Base-by-base conservation (phyloP, 2,888 invertebrate genomes). In the Trypoxylon attenuatum region DNA sequence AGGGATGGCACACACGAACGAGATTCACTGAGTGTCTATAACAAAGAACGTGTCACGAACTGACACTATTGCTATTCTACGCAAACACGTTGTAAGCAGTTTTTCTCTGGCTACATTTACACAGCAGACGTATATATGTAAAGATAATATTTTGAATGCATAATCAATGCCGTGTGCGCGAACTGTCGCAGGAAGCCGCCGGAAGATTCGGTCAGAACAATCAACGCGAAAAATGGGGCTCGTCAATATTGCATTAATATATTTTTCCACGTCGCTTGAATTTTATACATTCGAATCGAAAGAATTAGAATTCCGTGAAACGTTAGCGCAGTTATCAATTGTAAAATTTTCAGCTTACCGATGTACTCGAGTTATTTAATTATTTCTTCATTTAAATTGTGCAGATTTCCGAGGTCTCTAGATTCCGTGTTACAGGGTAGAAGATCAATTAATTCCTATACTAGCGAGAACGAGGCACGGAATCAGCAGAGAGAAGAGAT, bases 101-200 rank as follows among this genome's bases (percentile, higher is more conserved):
- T 56, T 63, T 41, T 47, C 52, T 51, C 15, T 33, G 29, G 53
- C 55, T 22, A 41, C 61, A 62, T 68, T 66, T 64, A 49, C 73
- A 66, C 73, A 53, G 63, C 55, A 43, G 50, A 49, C 61, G 38
- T 53, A 53, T 55, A n/a, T n/a, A 72, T 71, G 77, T 72, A 79
- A 78, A 75, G 65, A 81, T 80, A 76, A 80, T 82, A 82, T 83
- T 83, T 78, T 80, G 80, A 80, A 82, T 83, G 82, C 67, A 79
- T 82, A 83, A 83, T 78, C 78, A 76, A 80, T 71, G 72, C 41
- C 42, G 68, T 45, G 58, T 55, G n/a, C 47, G 65, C 21, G 61
- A 52, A 50, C 19, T 39, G 51, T 21, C 54, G 16, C 38, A n/a
- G 54, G 38, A 41, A 58, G 47, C 52, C 4, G 47, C 8, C 46